Evolutionary conservation across 2,888 invertebrate genomes (phyloP).

Genomic region (Acronicta alni): DNA sequence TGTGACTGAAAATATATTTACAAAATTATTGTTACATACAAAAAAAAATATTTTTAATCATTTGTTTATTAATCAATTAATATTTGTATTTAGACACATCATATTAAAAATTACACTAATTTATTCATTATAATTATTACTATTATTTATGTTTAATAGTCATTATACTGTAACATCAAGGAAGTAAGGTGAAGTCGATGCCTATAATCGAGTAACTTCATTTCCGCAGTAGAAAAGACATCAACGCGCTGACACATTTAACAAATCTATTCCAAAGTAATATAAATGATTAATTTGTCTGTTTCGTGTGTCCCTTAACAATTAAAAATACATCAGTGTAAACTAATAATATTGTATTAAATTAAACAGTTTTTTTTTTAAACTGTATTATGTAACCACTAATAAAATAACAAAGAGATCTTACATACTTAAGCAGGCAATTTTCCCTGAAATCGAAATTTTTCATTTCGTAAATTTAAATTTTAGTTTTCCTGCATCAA

Average conservation of each 20-base stretch:
- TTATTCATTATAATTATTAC: background rate
- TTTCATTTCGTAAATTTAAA: constrained; percentile 33
- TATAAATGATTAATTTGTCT: no score
- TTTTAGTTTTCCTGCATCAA: constrained; percentile 30
- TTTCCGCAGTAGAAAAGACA: constrained; percentile 63
- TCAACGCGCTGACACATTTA: constrained; percentile 64
- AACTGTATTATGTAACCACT: no score
- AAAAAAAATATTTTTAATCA: no score
- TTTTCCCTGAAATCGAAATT: constrained; percentile 1
- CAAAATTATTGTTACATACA: background rate
- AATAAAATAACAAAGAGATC: no score
- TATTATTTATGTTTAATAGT: background rate
- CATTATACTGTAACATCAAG: background rate
- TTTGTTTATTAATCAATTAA: no score
- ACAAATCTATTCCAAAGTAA: background rate
- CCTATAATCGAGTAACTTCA: background rate
- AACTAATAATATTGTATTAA: no score
- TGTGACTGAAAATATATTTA: constrained; percentile 79
- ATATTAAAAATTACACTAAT: background rate
- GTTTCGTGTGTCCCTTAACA: no score
- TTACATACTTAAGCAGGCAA: no score
- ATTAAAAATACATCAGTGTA: no score
- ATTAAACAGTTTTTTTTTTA: no score
- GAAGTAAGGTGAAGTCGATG: background rate
- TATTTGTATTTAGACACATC: no score